Base-by-base conservation (phyloP, 2,888 invertebrate genomes). In the Cistogaster globosa region DNA sequence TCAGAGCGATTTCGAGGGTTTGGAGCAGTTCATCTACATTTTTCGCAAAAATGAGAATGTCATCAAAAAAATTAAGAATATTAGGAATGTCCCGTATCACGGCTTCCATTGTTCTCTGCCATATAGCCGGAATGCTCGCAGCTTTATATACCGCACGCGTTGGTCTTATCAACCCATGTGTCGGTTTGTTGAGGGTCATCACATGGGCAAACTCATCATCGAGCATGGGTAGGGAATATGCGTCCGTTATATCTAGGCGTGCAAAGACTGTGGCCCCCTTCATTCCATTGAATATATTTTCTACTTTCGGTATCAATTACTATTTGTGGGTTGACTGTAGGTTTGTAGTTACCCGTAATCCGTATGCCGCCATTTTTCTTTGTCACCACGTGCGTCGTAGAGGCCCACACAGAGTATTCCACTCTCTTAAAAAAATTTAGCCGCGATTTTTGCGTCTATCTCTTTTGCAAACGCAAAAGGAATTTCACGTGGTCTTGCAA, bases 121-220 rank as follows among this genome's bases (percentile, higher is more conserved):
- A 80, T 1, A 74, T 74, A 22, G 71, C 78, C 2, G 78, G 78
- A 16, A 78, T 71, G 26, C 48, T 71, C 4, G 63, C 57, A 2
- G 80, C 80, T 16, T 67, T 67, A n/a, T 74, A 80, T 8, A 80
- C 80, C 45, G 72, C 67, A 12, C 77, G 26, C 2, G 45, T 74
- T 9, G 60, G 72, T 7, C 60, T n/a, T 14, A 72, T 74, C 18
- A 80, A 36, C 4, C 67, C 74, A 81, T 68, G 79, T 69, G 22
- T 80, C 26, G 38, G 58, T 77, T 63, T 86, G 45, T 71, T 83
- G 12, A 76, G 53, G 11, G 48, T 80, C 1, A 80, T 51, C 14
- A 69, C 58, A 51, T 69, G 71, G 38, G 69, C 63, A 22, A 84
- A 79, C 12, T 84, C 79, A 4, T 87, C 84, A 45, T 86, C 81